phyloP scores from a whole-genome alignment of 2,888 invertebrate species.

The Drosophila antonietae region DNA sequence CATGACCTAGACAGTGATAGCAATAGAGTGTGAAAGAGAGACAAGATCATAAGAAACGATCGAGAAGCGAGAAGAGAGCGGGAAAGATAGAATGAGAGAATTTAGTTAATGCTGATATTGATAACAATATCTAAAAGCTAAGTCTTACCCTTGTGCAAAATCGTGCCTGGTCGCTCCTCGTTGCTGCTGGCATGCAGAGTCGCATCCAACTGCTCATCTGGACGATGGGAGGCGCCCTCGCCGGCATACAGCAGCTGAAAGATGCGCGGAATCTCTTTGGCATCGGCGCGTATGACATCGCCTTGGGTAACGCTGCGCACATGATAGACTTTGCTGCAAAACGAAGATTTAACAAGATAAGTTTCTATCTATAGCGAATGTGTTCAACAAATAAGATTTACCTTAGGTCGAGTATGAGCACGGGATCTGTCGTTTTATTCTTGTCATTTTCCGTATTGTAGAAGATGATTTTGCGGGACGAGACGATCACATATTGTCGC shows the following conservation, averaged over 20 bases:
- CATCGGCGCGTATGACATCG: slow-evolving; percentile 99
- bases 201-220: slow-evolving; percentile 88
- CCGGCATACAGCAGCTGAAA: slow-evolving; percentile 98
- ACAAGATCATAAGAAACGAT: neutral
- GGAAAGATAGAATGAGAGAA: neutral
- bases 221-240: slow-evolving; percentile 95
- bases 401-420: slow-evolving; percentile 97
- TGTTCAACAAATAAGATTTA: slow-evolving; percentile 84
- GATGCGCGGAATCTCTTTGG: slow-evolving; percentile 99
- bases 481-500: slow-evolving; percentile 98
- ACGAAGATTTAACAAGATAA: neutral
- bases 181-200: slow-evolving; percentile 85
- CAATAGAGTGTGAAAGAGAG: neutral
- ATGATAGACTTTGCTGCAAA: slow-evolving; percentile 97
- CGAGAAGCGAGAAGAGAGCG: neutral
- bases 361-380: neutral
- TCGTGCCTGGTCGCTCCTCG: slow-evolving; percentile 84
- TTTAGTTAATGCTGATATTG: neutral
- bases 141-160: slow-evolving; percentile 84
- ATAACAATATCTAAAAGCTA: too few relatives aligned
- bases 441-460: slow-evolving; percentile 98
- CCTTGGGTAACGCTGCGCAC: slow-evolving; percentile 99
- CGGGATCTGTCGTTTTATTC: slow-evolving; percentile 94
- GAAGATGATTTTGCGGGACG: slow-evolving; percentile 98
- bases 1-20: slow-evolving; percentile 89